Evolutionary conservation across 2,797 vertebrate species (phyloP).

Genomic region (Astyanax mexicanus): DNA sequence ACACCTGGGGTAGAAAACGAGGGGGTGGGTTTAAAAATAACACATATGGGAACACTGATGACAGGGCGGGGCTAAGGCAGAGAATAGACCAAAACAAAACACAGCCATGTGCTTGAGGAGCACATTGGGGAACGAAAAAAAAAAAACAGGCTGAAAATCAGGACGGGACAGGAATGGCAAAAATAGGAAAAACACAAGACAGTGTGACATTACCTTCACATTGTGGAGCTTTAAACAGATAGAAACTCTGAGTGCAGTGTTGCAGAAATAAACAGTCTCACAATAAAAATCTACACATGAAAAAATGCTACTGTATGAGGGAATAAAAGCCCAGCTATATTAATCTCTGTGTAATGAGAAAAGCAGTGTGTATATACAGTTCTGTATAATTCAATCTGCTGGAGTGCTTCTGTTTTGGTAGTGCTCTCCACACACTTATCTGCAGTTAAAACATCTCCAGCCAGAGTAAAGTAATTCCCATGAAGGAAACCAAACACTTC

Average conservation of each 20-base stretch:
- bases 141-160: too few relatives aligned
- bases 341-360: slow-evolving; percentile 21
- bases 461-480: slow-evolving; percentile 70
- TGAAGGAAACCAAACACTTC: slow-evolving; percentile 60
- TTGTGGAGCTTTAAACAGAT: not conserved
- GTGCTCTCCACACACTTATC: not conserved
- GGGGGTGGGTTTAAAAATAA: too few relatives aligned
- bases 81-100: too few relatives aligned
- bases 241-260: not conserved
- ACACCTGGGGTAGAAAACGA: too few relatives aligned
- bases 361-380: slow-evolving; percentile 5
- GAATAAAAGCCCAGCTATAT: not conserved
- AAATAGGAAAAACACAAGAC: too few relatives aligned
- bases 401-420: not conserved
- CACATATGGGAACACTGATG: too few relatives aligned
- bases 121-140: too few relatives aligned
- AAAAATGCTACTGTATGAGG: not conserved
- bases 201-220: too few relatives aligned
- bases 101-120: too few relatives aligned
- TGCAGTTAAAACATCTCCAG: slow-evolving; percentile 67
- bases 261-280: not conserved
- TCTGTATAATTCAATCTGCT: not conserved
- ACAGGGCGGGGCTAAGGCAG: too few relatives aligned
- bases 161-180: too few relatives aligned
- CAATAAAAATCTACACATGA: not conserved